These are phyloP conservation scores for Mystacides longicornis DNA, from an alignment of 2,888 invertebrate species.

Conservation along the genomic window DNA sequence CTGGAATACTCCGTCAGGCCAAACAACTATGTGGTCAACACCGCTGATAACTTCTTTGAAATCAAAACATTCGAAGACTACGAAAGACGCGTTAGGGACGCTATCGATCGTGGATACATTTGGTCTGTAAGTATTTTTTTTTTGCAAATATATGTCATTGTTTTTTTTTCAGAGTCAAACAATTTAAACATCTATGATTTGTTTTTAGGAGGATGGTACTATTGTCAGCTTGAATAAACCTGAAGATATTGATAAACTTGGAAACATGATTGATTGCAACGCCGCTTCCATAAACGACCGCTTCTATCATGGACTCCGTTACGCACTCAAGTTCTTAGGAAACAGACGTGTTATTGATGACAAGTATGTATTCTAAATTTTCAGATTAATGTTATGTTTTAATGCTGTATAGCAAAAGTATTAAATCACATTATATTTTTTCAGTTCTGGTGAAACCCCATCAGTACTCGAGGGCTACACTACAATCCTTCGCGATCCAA, in stretches of 20 bases:
- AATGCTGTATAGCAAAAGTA: too few species aligned
- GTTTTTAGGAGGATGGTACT: slow-evolving; percentile 40
- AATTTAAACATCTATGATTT: too few species aligned
- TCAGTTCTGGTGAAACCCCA: slow-evolving; percentile 32
- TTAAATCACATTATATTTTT: too few species aligned
- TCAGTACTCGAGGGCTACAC: slow-evolving; percentile 54
- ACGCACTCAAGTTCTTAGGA: slow-evolving; percentile 44
- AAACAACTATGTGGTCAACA: slow-evolving; percentile 33
- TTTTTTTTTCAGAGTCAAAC: too few species aligned
- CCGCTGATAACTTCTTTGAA: slow-evolving; percentile 30
- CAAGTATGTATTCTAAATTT: slow-evolving; percentile 13
- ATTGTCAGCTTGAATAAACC: slow-evolving; percentile 52
- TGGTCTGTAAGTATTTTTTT: slow-evolving; percentile 30
- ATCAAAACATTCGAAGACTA: slow-evolving; percentile 30
- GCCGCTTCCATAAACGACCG: slow-evolving; percentile 52
- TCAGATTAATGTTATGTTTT: too few species aligned
- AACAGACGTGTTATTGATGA: slow-evolving; percentile 30
- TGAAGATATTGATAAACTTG: slow-evolving; percentile 57
- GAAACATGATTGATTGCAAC: slow-evolving; percentile 57
- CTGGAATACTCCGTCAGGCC: slow-evolving; percentile 48
- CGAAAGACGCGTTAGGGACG: slow-evolving; percentile 43
- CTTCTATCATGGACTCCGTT: slow-evolving; percentile 38
- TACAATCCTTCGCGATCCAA: slow-evolving; percentile 64
- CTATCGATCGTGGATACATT: slow-evolving; percentile 43
- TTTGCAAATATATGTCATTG: neutral